phyloP scores from a whole-genome alignment of 2,113 vertebrate genomes.

The Bambusicola thoracicus region DNA sequence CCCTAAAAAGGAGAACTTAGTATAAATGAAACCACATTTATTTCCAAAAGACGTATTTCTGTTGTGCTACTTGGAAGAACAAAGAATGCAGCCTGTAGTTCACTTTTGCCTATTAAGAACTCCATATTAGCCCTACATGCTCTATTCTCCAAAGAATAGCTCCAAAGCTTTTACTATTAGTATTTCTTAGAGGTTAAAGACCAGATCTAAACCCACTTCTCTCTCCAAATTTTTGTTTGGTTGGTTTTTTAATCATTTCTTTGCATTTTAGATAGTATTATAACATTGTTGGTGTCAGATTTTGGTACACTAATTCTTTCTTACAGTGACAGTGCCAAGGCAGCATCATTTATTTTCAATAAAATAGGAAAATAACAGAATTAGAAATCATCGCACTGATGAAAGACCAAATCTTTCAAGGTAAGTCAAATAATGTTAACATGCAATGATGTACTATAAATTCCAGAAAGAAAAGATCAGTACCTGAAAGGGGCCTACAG shows the following conservation, averaged over 20 bases:
- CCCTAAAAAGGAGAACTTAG: slow-evolving; percentile 82
- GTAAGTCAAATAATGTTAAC: neutral
- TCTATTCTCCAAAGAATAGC: neutral
- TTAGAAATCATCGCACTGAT: neutral
- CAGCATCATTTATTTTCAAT: neutral
- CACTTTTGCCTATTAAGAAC: neutral
- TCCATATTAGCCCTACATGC: neutral
- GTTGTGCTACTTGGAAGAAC: neutral
- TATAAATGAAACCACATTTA: slow-evolving; percentile 49
- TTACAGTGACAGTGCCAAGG: neutral
- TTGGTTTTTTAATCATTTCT: neutral
- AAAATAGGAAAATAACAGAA: neutral
- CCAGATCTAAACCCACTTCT: neutral
- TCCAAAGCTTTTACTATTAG: neutral
- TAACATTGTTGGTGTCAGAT: neutral
- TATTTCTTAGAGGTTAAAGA: neutral
- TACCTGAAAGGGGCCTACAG: too few species aligned
- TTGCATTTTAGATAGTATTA: neutral
- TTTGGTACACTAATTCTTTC: neutral
- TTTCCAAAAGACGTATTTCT: neutral
- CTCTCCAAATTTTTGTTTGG: neutral
- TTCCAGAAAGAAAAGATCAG: neutral
- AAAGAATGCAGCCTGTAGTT: neutral
- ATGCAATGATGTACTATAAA: neutral
- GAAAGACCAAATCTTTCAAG: neutral